Percentiles rank a stretch among this genome's conserved stretches.
These are phyloP conservation scores for Neogale vison DNA, from an alignment of 2,113 vertebrate genomes.

Conservation along the genomic window DNA sequence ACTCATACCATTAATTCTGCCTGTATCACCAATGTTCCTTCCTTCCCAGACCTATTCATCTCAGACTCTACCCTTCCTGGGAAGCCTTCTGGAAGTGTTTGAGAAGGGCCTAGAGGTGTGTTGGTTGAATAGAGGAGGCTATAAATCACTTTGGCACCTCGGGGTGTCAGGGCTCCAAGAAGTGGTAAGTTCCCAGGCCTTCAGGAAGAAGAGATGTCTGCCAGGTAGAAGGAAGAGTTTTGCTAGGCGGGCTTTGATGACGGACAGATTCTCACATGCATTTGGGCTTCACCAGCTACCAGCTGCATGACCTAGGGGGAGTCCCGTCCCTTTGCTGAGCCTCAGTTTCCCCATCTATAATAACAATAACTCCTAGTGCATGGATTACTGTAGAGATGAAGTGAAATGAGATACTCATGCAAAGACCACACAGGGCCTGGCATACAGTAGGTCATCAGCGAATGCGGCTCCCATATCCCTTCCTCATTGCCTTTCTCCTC, in stretches of 20 bases:
- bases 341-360: neutral
- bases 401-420: no score
- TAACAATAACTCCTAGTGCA: rapidly evolving
- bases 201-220: neutral
- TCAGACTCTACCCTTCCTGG: neutral
- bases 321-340: neutral
- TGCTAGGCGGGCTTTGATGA: neutral
- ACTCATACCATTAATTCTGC: neutral
- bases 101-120: neutral
- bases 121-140: neutral
- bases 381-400: neutral
- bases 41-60: neutral
- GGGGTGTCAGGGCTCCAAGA: neutral
- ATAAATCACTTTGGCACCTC: neutral
- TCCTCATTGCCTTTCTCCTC: neutral
- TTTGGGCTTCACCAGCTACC: neutral
- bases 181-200: neutral
- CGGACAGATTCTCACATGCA: neutral
- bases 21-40: neutral
- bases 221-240: neutral
- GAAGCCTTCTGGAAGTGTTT: neutral
- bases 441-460: neutral
- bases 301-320: neutral
- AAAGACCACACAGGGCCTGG: neutral
- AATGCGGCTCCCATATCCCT: neutral